A percentile compares a stretch with the other conserved stretches of the same genome.
Conservation (phyloP, 2,797 vertebrate genomes). For the Uromys caudimaculatus region DNA sequence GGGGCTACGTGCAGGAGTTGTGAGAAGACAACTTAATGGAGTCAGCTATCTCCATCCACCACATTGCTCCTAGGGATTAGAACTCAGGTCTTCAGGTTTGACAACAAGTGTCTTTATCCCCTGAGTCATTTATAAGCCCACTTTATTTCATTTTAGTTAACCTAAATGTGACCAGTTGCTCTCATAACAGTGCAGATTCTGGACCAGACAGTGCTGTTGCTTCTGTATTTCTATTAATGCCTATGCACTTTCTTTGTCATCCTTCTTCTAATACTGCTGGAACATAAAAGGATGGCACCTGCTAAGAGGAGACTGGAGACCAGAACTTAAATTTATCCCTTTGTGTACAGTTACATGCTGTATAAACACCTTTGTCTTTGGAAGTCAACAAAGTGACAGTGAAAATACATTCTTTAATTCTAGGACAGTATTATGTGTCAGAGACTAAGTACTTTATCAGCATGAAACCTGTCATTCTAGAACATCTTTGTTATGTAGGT, state of each 20-base stretch:
- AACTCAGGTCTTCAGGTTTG: not conserved
- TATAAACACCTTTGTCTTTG: conserved; percentile 10
- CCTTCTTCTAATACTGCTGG: not conserved
- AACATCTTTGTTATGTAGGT: not conserved
- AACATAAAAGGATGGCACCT: not conserved
- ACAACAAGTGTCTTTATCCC: not conserved
- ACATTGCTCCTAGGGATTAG: not conserved
- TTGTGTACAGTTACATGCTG: not conserved
- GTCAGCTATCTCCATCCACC: not conserved
- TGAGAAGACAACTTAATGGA: not conserved
- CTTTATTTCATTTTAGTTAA: conserved; percentile 50
- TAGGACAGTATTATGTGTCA: not conserved
- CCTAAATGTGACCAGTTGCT: conserved; percentile 33
- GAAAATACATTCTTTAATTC: conserved; percentile 37
- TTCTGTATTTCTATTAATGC: not conserved
- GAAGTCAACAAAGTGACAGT: not conserved
- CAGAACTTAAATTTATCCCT: conserved; percentile 2
- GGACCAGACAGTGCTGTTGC: not conserved
- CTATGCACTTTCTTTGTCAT: not conserved
- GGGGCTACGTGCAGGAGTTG: not conserved
- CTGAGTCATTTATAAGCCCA: not conserved
- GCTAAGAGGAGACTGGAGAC: not conserved
- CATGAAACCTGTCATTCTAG: not conserved
- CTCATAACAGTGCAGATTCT: conserved; percentile 9
- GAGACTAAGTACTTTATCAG: not conserved